These are phyloP conservation scores for Ischnus inquisitorius DNA, from an alignment of 2,888 invertebrate genomes.

Conservation along the genomic window DNA sequence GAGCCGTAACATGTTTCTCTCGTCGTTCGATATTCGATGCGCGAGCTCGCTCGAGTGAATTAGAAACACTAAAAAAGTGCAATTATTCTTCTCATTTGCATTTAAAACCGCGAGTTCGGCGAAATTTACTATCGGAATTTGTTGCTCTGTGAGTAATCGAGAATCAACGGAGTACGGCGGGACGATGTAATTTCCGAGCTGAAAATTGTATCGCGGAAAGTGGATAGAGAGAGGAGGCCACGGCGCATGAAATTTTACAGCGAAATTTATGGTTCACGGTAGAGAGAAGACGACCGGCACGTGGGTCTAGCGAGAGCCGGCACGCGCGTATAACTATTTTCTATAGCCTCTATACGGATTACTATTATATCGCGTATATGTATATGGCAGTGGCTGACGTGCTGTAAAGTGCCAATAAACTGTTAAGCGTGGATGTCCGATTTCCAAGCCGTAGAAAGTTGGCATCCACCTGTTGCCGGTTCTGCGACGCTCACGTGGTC, in stretches of 20 bases:
- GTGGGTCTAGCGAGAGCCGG: constrained; percentile 48
- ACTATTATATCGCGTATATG: neutral
- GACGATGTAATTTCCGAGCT: constrained; percentile 53
- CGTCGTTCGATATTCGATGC: no score
- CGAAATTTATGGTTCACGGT: constrained; percentile 66
- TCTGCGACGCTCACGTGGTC: constrained; percentile 22
- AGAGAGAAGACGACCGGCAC: constrained; percentile 61
- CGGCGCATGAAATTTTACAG: constrained; percentile 59
- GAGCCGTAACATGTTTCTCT: no score
- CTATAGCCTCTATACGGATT: neutral
- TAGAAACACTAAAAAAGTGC: constrained; percentile 1
- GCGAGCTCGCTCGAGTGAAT: neutral
- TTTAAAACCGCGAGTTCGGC: neutral
- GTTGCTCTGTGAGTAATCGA: constrained; percentile 1
- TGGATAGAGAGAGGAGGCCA: constrained; percentile 23
- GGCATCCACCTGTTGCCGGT: constrained; percentile 64
- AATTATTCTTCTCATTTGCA: constrained; percentile 4
- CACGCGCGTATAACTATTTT: constrained; percentile 42
- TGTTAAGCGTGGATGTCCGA: constrained; percentile 49
- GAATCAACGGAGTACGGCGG: neutral
- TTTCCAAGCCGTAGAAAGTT: constrained; percentile 68
- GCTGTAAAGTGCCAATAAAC: constrained; percentile 59
- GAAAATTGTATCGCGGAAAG: constrained; percentile 51
- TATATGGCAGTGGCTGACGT: constrained; percentile 24
- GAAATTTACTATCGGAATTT: constrained; percentile 7